phyloP scores from a whole-genome alignment of 2,797 vertebrate species.

The Benthosema pterotum region DNA sequence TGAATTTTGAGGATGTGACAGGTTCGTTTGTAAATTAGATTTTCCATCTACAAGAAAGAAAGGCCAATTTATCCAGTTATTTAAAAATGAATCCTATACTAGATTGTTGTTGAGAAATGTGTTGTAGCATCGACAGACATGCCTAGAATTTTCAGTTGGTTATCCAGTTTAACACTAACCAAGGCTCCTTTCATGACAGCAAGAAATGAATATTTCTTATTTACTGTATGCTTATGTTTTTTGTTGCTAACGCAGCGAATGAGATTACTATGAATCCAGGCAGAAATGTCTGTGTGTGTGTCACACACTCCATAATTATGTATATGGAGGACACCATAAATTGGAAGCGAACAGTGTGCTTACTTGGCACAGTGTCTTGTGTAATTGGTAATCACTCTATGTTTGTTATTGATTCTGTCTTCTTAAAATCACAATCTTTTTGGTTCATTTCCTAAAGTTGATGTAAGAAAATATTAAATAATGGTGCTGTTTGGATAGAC shows the following conservation, averaged over 20 bases:
- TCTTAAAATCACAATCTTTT: background rate
- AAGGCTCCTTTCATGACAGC: background rate
- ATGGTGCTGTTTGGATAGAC: background rate
- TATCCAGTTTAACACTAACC: background rate
- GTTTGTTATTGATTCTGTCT: background rate
- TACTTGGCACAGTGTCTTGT: too few species aligned
- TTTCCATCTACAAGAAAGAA: background rate
- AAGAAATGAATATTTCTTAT: background rate
- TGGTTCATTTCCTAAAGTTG: background rate
- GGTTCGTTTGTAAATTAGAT: background rate
- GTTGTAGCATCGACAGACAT: background rate
- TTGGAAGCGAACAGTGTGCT: too few species aligned
- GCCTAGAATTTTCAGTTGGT: background rate
- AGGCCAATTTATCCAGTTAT: background rate
- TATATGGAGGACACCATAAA: too few species aligned
- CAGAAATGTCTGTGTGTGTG: too few species aligned
- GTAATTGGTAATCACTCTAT: background rate
- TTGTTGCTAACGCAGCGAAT: too few species aligned
- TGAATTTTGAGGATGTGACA: too few species aligned
- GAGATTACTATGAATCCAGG: too few species aligned
- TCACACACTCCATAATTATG: too few species aligned
- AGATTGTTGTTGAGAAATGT: too few species aligned
- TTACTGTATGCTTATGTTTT: background rate
- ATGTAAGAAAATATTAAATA: background rate
- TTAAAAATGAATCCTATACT: background rate